A percentile compares a stretch with the other conserved stretches of the same genome.
These are phyloP conservation scores for Drosophila fulvimacula DNA, from an alignment of 2,888 invertebrate genomes.

Conservation along the genomic window DNA sequence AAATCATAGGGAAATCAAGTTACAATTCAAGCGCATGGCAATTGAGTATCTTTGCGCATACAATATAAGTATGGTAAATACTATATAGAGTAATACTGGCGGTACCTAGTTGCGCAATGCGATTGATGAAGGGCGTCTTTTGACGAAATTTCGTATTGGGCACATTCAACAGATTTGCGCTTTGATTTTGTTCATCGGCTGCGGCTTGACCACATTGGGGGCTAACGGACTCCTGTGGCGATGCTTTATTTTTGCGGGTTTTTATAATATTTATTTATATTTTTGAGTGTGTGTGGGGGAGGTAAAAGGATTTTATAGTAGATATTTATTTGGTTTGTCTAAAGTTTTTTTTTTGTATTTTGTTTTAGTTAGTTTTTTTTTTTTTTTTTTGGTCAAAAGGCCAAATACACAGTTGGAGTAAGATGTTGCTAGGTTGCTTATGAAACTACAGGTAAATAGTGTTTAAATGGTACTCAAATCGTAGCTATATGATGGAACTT, in stretches of 20 bases:
- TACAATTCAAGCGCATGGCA: constrained; percentile 72
- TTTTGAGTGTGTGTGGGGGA: constrained; percentile 14
- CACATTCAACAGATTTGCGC: constrained; percentile 65
- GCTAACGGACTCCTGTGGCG: constrained; percentile 71
- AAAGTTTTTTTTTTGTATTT: constrained; percentile 7
- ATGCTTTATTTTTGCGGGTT: constrained; percentile 45
- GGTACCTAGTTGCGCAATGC: constrained; percentile 84
- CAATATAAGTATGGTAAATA: constrained; percentile 56
- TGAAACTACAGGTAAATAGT: background rate
- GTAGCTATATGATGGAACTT: background rate
- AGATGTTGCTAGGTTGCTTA: background rate
- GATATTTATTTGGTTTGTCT: constrained; percentile 44
- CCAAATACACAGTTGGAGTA: constrained; percentile 28
- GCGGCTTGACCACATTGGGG: constrained; percentile 45
- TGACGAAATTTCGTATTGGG: constrained; percentile 81
- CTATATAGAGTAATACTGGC: constrained; percentile 61
- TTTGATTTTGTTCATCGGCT: constrained; percentile 62
- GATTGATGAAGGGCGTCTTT: constrained; percentile 83
- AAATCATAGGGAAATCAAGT: constrained; percentile 35
- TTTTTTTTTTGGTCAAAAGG: background rate
- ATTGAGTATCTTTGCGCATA: constrained; percentile 75
- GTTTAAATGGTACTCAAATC: background rate
- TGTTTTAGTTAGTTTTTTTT: background rate
- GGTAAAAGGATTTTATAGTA: constrained; percentile 62
- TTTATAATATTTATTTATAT: constrained; percentile 15